Base-by-base conservation (phyloP, 2,888 invertebrate species). In the Heliconius ethilla region DNA sequence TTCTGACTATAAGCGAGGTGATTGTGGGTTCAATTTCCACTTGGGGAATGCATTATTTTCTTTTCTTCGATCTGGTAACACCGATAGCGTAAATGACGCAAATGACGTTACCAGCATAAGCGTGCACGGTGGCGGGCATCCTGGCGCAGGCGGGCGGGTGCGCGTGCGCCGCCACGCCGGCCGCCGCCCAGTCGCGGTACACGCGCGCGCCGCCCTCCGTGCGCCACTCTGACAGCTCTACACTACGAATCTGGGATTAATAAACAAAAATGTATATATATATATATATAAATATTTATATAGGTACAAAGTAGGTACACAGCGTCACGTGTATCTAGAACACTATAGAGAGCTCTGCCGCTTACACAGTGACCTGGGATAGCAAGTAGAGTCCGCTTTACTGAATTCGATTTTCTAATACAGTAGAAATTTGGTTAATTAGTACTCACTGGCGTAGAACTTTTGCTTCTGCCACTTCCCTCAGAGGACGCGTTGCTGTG, bases 401-500 rank as follows among this genome's bases (percentile, higher is more conserved):
- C 40, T 45, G 3, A 45, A 45, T 4, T 45, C 45, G 5, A 45
- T 45, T 13, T 4, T 15, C 15, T 13, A 45, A 5, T 4, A 45
- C 37, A 37, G 10, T 37, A 33, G 29, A 33, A 33, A 33, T 29
- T 29, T 29, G 29, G 2, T 33, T 33, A 33, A 33, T 33, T 6
- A 33, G 29, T 3, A 29, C 81, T 76, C 22, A 94, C 94, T 51
- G 94, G 94, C 9, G 94, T 94, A 18, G 91, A 89, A 79, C 93
- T 93, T 83, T 94, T 95, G 90, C 92, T 95, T 88, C 96, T 80
- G 86, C 95, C 88, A 92, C 92, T 91, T 93, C 93, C 93, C 91
- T 95, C 88, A 82, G 96, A 90, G 82, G 94, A 89, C 80, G 94
- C 86, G 91, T 92, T 92, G 93, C 94, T 89, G 91, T 90, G 91